Evolutionary conservation across 2,888 invertebrate genomes (phyloP), one percentile per base, ranked within the genome.

Genomic region (Trichopoda pennipes): DNA sequence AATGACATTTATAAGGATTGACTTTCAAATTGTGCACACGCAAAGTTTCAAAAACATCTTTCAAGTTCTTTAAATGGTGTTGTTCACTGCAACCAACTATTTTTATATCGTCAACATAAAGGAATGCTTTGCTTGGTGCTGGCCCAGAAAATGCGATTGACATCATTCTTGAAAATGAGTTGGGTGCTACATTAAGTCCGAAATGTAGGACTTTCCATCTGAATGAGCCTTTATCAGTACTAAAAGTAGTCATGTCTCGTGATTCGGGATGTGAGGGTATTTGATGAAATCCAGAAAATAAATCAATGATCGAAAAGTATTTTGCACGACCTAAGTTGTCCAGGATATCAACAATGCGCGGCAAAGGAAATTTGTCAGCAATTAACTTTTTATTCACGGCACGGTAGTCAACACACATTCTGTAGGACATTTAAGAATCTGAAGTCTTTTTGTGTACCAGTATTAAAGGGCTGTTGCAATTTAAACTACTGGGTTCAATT

Each of bases 101-200:
- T 10, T 12, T 38, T 1, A 38, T 38, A 12, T 38, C 38, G 12
- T 38, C 38, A 12, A 38, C 12, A 7, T 38, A 38, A 3, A 38
- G 12, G 3, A 38, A 38, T 6, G 38, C 38, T 38, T 38, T 3
- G 7, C 12, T 12, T 7, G 38, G 10, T 2, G 12, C 1, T 12
- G 12, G 38, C 3, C 38, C 38, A 12, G 38, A 38, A 38, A 38
- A 38, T 12, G 38, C 38, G 2, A 86, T 80, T 1, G 83, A 76
- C 87, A 87, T 86, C 85, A 87, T 86, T 60, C 86, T 23, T 44
- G 80, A 80, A 35, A 56, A 56, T 3, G 56, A 56, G 4, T 56
- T 56, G 10, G 56, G 56, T 7, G 56, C 69, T 86, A 87, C 77
- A 16, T 80, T 83, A 16, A 86, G 58, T 3, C 86, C 86, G 76